Conservation (phyloP, 2,113 vertebrate species). For the Eonycteris spelaea region DNA sequence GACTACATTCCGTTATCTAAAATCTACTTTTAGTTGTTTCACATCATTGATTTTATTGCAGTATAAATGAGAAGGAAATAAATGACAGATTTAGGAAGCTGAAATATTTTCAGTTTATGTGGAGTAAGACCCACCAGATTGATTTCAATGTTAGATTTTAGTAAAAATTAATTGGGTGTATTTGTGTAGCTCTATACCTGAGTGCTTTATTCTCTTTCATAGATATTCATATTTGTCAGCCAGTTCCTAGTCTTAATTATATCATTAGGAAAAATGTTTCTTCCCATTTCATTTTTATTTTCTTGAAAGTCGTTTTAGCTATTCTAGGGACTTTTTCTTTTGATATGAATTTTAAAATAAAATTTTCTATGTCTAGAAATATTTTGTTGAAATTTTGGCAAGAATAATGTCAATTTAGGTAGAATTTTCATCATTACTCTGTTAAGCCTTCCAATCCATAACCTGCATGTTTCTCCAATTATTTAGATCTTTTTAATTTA, state of each 20-base stretch:
- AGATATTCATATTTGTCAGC: not conserved
- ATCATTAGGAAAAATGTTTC: not conserved
- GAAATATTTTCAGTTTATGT: not conserved
- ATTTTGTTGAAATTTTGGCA: not conserved
- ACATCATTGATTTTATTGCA: not conserved
- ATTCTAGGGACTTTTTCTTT: not conserved
- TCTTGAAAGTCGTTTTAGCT: not conserved
- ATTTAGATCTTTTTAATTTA: not conserved
- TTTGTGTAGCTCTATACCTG: not conserved
- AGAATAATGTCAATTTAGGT: not conserved
- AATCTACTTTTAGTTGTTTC: not conserved
- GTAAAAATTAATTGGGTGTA: not conserved
- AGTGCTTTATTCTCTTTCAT: not conserved
- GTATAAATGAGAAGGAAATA: constrained; percentile 17
- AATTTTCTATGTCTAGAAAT: not conserved
- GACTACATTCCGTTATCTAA: not conserved
- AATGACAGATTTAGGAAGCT: not conserved
- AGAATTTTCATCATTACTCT: not conserved
- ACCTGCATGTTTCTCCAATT: not conserved
- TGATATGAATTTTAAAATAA: not conserved
- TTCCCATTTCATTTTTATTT: not conserved
- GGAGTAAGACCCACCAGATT: not conserved
- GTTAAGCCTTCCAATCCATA: not conserved
- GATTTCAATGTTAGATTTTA: not conserved
- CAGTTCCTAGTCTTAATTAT: not conserved